phyloP scores from a whole-genome alignment of 2,888 invertebrate genomes.

The Scaptomyza caliginosa region DNA sequence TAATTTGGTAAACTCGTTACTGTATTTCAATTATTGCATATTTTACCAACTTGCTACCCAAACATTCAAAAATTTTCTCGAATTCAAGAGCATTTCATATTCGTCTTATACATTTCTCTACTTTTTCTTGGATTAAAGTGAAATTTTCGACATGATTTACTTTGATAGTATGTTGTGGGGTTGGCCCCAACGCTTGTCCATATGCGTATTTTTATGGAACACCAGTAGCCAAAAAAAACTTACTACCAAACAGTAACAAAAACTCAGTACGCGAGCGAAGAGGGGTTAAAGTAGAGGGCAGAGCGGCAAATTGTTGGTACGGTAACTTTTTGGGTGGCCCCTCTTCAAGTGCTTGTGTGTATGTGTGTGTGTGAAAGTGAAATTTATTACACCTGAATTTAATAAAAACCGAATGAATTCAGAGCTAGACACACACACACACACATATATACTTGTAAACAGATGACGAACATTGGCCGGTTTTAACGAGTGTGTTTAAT shows the following conservation, averaged over 20 bases:
- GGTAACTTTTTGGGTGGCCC: constrained; percentile 55
- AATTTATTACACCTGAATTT: constrained; percentile 71
- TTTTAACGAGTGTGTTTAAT: constrained; percentile 30
- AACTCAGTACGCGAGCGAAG: background rate
- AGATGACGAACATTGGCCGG: constrained; percentile 16
- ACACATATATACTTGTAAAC: background rate
- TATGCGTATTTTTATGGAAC: constrained; percentile 67
- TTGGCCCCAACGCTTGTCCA: constrained; percentile 5
- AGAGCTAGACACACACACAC: constrained; percentile 45
- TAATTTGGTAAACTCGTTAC: too few relatives aligned
- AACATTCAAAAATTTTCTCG: too few relatives aligned
- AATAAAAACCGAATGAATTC: constrained; percentile 53
- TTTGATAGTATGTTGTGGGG: constrained; percentile 28
- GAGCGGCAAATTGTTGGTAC: constrained; percentile 31
- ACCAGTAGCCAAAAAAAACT: constrained; percentile 36
- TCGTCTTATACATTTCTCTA: background rate
- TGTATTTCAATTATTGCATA: too few relatives aligned
- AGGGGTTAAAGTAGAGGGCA: background rate
- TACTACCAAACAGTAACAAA: constrained; percentile 14
- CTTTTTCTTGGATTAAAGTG: constrained; percentile 45
- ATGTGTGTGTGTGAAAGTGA: constrained; percentile 75
- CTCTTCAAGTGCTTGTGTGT: constrained; percentile 62
- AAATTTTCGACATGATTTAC: constrained; percentile 67
- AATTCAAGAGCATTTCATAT: background rate
- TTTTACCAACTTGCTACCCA: too few relatives aligned